Conservation (phyloP, 1,140 invertebrate genomes). For the Leucophenga varia region DNA sequence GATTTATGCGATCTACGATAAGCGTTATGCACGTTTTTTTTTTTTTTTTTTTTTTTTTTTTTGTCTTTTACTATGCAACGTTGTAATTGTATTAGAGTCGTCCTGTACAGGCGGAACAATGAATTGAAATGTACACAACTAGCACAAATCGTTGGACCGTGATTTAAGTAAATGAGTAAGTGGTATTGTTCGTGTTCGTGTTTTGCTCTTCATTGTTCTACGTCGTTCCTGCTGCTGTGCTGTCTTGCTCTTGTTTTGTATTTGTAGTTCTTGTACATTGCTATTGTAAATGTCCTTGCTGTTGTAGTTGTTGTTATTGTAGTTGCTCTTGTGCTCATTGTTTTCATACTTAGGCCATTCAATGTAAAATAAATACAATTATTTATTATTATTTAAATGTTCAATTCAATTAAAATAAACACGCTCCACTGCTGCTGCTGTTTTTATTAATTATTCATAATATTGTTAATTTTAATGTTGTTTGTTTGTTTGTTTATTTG, state of each 20-base stretch:
- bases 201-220: no score
- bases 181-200: constrained; percentile 21
- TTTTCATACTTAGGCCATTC: constrained; percentile 1
- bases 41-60: no score
- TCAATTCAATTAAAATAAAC: constrained; percentile 42
- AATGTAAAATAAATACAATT: constrained; percentile 4
- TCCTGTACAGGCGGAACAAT: no score
- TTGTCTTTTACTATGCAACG: neutral
- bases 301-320: constrained; percentile 1
- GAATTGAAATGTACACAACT: no score
- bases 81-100: no score
- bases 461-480: constrained; percentile 13
- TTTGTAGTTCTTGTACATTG: no score
- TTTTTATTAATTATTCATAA: constrained; percentile 43
- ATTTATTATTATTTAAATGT: constrained; percentile 44
- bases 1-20: constrained; percentile 50
- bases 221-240: no score
- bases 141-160: no score
- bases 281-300: constrained; percentile 21
- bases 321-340: neutral
- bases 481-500: neutral
- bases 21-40: constrained; percentile 6
- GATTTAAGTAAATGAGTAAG: no score
- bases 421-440: constrained; percentile 21
- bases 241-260: no score